Evolutionary conservation across 2,888 invertebrate genomes (phyloP), one percentile per base, ranked within the genome.

Genomic region (Andrena haemorrhoa): DNA sequence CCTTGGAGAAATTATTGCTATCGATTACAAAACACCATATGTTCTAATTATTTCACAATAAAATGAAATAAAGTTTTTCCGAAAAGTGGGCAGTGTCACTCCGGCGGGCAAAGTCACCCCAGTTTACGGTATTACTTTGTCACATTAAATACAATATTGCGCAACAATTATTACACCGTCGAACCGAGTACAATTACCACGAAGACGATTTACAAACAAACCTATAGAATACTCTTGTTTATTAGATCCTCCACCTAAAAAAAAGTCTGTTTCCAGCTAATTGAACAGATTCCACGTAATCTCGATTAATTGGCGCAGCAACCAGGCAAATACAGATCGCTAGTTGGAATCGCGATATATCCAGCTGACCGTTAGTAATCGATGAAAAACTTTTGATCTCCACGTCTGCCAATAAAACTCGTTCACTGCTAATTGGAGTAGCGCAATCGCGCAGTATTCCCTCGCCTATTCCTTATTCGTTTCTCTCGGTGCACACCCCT

Each of bases 351-450:
- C 74, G 81, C 70, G 75, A 79, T 85, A 76, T 74, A 71, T 79
- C 65, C 70, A 74, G 61, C 83, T 74, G 79, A 86, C 89, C 87
- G 86, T 88, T 87, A 88, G 77, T 53, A 83, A 31, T 49, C 53
- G 51, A 12, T 68, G 68, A 84, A 77, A 83, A 89, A 89, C 84
- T 86, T 89, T 86, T 85, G 84, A 89, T 89, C 80, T 82, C 71
- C 76, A 81, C 80, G 83, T 83, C 82, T 77, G 73, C 83, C 83
- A 74, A 81, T 84, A 76, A 75, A 63, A 71, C 74, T 51, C 72
- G 77, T 82, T 77, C 73, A 41, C 47, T 33, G 66, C 64, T 77
- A 73, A 65, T 64, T 79, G 35, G 66, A 47, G 75, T 73, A 80
- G 75, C 29, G 75, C 73, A 60, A 70, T 82, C 68, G 10, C 29